These are phyloP conservation scores for Zoroaster sp. DNA, from an alignment of 53 echinoderm and acorn worm genomes.

Conservation along the genomic window DNA sequence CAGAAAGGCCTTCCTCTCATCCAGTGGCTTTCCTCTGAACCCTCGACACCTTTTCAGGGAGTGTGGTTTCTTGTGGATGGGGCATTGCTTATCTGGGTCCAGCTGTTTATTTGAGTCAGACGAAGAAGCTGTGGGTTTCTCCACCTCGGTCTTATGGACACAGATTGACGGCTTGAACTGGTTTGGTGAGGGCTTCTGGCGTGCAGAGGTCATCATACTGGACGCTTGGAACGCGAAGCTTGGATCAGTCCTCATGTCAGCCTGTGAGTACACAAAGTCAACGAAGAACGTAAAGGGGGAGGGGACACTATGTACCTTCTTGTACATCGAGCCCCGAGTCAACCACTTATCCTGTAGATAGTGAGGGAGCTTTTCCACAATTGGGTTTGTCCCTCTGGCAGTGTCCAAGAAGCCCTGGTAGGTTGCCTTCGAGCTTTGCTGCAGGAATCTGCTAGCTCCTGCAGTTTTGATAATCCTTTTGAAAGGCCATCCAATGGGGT, in stretches of 20 bases:
- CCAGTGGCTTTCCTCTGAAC: constrained; percentile 30
- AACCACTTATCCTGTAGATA: constrained; percentile 61
- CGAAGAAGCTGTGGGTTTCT: not conserved
- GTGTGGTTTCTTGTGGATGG: constrained; percentile 54
- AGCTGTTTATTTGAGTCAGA: not conserved
- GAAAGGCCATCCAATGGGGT: not conserved
- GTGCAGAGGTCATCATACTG: not conserved
- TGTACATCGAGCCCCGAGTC: constrained; percentile 41
- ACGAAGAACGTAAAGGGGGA: constrained; percentile 32
- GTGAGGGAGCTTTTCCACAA: constrained; percentile 41
- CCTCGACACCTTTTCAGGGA: constrained; percentile 40
- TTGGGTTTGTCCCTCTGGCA: constrained; percentile 17
- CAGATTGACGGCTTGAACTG: not conserved
- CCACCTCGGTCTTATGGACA: constrained; percentile 18
- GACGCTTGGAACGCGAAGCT: not conserved
- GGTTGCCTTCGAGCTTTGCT: constrained; percentile 37
- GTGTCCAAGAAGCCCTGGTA: constrained; percentile 58
- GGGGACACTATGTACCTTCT: constrained; percentile 24
- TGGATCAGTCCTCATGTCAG: constrained; percentile 26
- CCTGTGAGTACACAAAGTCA: constrained; percentile 9
- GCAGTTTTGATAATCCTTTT: not conserved
- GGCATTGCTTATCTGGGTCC: constrained; percentile 34
- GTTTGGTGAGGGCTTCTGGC: not conserved
- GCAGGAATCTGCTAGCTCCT: constrained; percentile 26
- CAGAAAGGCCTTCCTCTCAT: constrained; percentile 45